Evolutionary conservation across 2,888 invertebrate species (phyloP).

Genomic region (Therioaphis trifolii): DNA sequence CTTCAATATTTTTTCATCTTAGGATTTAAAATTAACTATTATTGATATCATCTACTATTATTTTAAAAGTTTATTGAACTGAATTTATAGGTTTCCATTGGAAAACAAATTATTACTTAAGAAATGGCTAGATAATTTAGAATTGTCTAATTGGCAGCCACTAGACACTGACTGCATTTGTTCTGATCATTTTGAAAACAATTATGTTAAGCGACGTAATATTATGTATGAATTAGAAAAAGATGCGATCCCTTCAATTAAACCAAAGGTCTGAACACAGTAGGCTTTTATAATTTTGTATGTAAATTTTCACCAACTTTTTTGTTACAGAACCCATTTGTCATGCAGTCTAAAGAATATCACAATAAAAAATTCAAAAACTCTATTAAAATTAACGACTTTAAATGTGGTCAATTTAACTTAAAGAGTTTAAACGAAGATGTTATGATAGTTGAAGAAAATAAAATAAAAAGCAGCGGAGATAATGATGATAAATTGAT

Average conservation of each 20-base stretch:
- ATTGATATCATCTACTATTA: neutral
- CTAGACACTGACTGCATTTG: constrained; percentile 18
- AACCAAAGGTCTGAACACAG: neutral
- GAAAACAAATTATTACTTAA: constrained; percentile 1
- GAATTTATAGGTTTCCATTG: constrained; percentile 38
- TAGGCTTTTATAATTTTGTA: neutral
- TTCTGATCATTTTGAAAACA: constrained; percentile 44
- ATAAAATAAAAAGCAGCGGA: neutral
- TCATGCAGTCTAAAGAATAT: neutral
- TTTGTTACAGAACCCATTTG: constrained; percentile 16
- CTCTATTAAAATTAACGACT: too few relatives aligned
- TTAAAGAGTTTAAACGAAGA: neutral
- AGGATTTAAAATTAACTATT: neutral
- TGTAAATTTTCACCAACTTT: neutral
- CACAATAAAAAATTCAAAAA: neutral
- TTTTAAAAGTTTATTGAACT: too few relatives aligned
- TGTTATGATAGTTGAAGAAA: neutral
- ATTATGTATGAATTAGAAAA: neutral
- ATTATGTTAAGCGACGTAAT: neutral
- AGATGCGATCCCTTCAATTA: constrained; percentile 2
- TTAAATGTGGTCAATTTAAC: too few relatives aligned
- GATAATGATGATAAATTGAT: neutral
- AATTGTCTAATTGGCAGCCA: constrained; percentile 22
- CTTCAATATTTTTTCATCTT: neutral
- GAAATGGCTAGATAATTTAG: constrained; percentile 15